Evolutionary conservation across 2,797 vertebrate species (phyloP), one percentile per base, ranked within the genome.

Genomic region (Gymnoscopelus braueri): DNA sequence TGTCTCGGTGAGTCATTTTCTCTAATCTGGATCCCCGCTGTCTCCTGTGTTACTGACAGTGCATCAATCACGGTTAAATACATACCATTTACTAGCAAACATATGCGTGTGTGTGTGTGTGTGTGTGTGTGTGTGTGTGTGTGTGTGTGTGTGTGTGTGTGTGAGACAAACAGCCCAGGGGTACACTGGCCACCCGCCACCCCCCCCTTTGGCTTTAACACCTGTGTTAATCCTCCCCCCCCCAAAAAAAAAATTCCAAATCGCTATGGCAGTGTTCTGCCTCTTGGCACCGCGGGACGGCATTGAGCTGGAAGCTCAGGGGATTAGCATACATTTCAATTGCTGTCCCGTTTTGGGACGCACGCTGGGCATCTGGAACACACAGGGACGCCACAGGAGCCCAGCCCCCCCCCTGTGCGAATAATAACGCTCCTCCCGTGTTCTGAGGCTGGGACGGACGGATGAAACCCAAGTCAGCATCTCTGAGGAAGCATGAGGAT

Each of bases 281-380:
- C 9, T 74, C 73, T 74, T 71, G 0, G 54, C 69, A 10, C 76
- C 8, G 74, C 64, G 47, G 84, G 76, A 77, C 24, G 35, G 84
- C 69, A 32, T 57, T 11, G 12, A 48, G 61, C 78, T 81, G 23
- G 44, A 77, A 77, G 74, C 7, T 0, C 26, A 29, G 12, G 60
- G 84, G 87, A 89, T 89, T 88, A 90, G 75, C 87, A 88, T 84
- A 83, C 19, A 86, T 89, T 90, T 89, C 84, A 85, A 66, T 81
- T 71, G 75, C 67, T 66, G 79, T 70, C 65, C 71, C 67, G 67
- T 84, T 77, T 78, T 67, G 85, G 78, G 80, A 62, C 26, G 26
- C 26, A 29, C 26, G 26, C 26, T 29, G 26, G 26, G 26, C 26
- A 4, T 19, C 26, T 1, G 26, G 26, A 29, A 29, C 26, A 29